phyloP scores from a whole-genome alignment of 37 sponge, comb jelly and placozoan species.

The Halichondria panicea region DNA sequence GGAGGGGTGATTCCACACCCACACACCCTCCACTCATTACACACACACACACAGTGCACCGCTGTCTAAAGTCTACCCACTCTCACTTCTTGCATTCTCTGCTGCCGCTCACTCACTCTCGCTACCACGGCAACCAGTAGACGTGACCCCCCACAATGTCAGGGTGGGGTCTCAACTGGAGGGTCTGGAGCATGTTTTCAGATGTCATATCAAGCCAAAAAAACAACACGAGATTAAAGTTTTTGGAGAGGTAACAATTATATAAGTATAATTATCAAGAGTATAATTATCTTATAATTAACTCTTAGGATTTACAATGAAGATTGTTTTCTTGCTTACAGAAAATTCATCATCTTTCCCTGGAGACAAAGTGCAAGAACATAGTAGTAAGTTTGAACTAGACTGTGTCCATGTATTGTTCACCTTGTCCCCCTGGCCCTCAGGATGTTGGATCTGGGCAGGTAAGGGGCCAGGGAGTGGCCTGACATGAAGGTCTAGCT shows the following conservation, averaged over 20 bases:
- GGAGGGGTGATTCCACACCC: not conserved
- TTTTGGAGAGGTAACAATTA: conserved; percentile 44
- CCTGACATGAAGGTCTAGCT: not conserved
- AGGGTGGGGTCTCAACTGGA: conserved; percentile 6
- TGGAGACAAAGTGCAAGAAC: conserved; percentile 32
- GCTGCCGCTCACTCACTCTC: conserved; percentile 33
- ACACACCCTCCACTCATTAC: not conserved
- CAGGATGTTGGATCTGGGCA: conserved; percentile 60
- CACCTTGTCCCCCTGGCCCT: not conserved
- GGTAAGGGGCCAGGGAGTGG: conserved; percentile 2
- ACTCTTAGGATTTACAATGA: not conserved
- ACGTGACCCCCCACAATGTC: not conserved
- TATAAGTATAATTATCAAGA: not conserved
- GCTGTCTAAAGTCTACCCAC: conserved; percentile 59
- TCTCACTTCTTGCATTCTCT: conserved; percentile 67
- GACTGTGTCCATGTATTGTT: not conserved
- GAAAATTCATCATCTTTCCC: conserved; percentile 26
- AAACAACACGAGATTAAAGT: conserved; percentile 75
- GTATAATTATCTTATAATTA: not conserved
- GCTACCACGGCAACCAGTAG: conserved; percentile 1
- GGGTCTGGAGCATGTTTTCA: conserved; percentile 42
- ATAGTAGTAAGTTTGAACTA: conserved; percentile 49
- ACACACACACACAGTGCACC: not conserved
- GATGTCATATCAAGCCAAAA: conserved; percentile 74
- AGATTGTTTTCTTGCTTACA: not conserved